Base-by-base conservation (phyloP, 2,113 vertebrate species). In the Galbula dea region DNA sequence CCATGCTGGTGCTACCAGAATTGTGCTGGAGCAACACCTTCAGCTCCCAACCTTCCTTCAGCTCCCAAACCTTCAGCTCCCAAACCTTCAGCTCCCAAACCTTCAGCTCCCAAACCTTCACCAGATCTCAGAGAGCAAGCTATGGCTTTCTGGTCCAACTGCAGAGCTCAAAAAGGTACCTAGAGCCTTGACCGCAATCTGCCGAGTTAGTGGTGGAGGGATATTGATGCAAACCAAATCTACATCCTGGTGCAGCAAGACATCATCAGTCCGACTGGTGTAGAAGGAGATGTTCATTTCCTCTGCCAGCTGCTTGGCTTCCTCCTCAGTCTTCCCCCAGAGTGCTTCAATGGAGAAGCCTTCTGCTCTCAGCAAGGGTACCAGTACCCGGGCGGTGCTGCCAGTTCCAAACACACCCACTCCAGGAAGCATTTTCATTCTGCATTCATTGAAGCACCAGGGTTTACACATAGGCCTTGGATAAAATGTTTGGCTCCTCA, bases 361-460 rank as follows among this genome's bases (percentile, higher is more conserved):
- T 93, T 99, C 99, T 29, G 98, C 98, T 95, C 98, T 98, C 87
- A 99, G 97, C 96, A 99, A 89, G 0, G 99, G 98, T 11, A 99
- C 98, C 92, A 99, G 97, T 88, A 99, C 97, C 51, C 98, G 98
- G 72, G 99, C 98, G 0, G 98, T 98, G 95, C 98, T 99, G 95
- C 99, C 99, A 5, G 99, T 99, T 93, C 99, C 99, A 96, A 99
- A 99, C n/a, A 99, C 98, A 21, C 99, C 99, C 29, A 99, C 99
- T 74, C 99, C 99, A 6, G 99, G 99, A 91, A 99, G 98, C 98
- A 98, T 99, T 97, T 98, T 98, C 97, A 98, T 97, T 48, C 95
- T 81, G 55, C 94, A 20, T 92, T 95, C 92, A 29, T 52, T 91
- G 86, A 92, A 62, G 63, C 62, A 22, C 36, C 89, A 94, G 91